A percentile compares a stretch with the other conserved stretches of the same genome.
Conservation (phyloP, 1,140 invertebrate genomes). For the Lasioglossum albipes region DNA sequence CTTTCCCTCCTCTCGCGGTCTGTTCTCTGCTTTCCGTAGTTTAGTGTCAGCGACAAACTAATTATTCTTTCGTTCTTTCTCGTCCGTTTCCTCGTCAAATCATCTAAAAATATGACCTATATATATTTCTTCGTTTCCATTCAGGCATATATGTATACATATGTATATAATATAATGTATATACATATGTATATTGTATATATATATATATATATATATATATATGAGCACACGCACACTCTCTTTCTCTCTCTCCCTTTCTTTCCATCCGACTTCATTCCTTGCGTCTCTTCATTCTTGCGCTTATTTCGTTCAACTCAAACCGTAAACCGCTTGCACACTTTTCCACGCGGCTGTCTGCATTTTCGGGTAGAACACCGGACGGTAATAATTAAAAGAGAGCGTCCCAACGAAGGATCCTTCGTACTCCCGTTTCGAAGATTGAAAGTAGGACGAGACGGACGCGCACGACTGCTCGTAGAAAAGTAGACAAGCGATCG, state of each 20-base stretch:
- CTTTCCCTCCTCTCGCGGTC: no score
- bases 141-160: constrained; percentile 7
- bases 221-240: neutral
- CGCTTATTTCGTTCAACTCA: neutral
- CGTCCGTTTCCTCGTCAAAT: constrained; percentile 65
- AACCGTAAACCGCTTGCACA: constrained; percentile 29
- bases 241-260: constrained; percentile 15
- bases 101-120: constrained; percentile 72
- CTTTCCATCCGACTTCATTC: neutral
- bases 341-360: constrained; percentile 26
- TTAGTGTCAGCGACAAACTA: constrained; percentile 42
- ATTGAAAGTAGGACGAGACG: neutral
- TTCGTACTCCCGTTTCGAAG: neutral
- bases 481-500: neutral
- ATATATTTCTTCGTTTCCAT: constrained; percentile 48
- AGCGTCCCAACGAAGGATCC: constrained; percentile 38
- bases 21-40: neutral
- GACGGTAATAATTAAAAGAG: constrained; percentile 61
- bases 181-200: neutral
- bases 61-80: constrained; percentile 55
- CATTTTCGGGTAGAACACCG: constrained; percentile 47
- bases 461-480: neutral
- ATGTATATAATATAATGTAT: no score
- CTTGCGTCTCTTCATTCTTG: neutral
- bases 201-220: neutral